These are phyloP conservation scores for Drosophila pseudoananassae DNA, from an alignment of 1,140 invertebrate genomes.

Conservation along the genomic window DNA sequence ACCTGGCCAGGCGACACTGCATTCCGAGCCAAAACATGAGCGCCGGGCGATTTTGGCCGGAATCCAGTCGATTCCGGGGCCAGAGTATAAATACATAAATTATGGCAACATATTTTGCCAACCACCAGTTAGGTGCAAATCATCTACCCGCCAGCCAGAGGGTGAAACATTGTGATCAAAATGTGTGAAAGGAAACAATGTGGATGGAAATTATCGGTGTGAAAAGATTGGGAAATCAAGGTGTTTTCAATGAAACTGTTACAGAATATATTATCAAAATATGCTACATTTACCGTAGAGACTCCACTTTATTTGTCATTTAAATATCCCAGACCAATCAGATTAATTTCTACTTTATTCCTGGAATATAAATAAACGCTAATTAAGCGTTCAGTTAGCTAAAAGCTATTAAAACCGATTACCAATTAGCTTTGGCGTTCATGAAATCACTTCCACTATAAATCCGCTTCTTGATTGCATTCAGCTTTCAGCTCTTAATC, in stretches of 20 bases:
- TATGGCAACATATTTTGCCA: constrained; percentile 40
- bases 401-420: not conserved
- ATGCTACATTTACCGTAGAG: too few species aligned
- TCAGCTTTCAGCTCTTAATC: constrained; percentile 18
- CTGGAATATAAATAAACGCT: not conserved
- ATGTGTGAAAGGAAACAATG: constrained; percentile 4
- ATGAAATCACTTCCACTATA: constrained; percentile 10
- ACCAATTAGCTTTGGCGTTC: not conserved
- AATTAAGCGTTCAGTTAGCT: not conserved
- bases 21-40: not conserved
- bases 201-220: not conserved
- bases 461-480: constrained; percentile 18
- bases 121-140: constrained; percentile 11
- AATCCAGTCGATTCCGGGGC: constrained; percentile 6
- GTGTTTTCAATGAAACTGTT: not conserved
- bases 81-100: constrained; percentile 43
- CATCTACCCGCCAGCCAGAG: not conserved
- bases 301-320: too few species aligned
- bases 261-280: not conserved
- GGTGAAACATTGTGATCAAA: constrained; percentile 1
- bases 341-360: too few species aligned
- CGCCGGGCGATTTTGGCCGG: constrained; percentile 25
- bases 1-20: constrained; percentile 44
- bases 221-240: not conserved
- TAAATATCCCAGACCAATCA: too few species aligned